phyloP scores from a whole-genome alignment of 2,888 invertebrate genomes.

The Cantharis nigra region DNA sequence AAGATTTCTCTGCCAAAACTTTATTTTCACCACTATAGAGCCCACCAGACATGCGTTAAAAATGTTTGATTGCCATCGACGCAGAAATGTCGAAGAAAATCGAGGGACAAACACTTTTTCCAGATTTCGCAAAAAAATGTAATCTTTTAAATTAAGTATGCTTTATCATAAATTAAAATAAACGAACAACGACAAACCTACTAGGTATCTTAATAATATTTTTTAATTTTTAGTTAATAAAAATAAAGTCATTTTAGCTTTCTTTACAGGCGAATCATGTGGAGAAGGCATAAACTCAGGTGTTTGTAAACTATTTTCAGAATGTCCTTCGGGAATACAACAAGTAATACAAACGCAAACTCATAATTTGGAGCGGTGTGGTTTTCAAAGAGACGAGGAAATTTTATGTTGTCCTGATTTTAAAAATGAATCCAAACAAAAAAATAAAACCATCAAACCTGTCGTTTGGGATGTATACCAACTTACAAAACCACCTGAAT shows the following conservation, averaged over 20 bases:
- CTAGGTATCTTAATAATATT: too few species aligned
- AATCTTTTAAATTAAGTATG: too few species aligned
- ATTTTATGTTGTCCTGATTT: constrained; percentile 19
- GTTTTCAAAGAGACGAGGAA: constrained; percentile 18
- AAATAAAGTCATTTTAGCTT: not conserved
- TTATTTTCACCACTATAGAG: too few species aligned
- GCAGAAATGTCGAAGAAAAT: too few species aligned
- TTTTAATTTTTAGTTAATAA: not conserved
- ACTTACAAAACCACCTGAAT: not conserved
- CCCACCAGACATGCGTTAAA: too few species aligned
- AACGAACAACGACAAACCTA: too few species aligned
- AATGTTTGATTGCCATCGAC: too few species aligned
- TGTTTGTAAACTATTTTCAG: not conserved
- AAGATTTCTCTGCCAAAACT: too few species aligned
- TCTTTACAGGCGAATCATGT: not conserved
- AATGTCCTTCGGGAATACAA: constrained; percentile 10
- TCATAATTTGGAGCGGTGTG: constrained; percentile 19
- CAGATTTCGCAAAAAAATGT: too few species aligned
- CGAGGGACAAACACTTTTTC: too few species aligned
- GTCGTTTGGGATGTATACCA: not conserved
- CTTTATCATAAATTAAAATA: too few species aligned
- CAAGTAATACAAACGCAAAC: not conserved
- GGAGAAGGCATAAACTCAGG: not conserved
- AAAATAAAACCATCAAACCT: not conserved
- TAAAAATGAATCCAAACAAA: not conserved